Conservation (phyloP, 35 echinoderm and acorn worm species). For the Acanthaster planci region DNA sequence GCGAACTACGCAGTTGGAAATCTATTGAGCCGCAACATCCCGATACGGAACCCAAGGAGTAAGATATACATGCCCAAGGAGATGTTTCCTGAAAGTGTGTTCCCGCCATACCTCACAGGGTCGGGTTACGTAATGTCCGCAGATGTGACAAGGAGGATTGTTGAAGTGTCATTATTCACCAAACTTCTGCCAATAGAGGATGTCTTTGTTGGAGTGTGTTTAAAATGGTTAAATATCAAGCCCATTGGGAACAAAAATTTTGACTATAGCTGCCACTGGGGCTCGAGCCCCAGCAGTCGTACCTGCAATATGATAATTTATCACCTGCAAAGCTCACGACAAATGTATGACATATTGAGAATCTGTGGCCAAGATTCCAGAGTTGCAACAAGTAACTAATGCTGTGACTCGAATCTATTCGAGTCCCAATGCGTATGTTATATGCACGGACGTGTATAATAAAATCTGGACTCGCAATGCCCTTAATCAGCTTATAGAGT, state of each 20-base stretch:
- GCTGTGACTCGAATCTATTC: too few relatives aligned
- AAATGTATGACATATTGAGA: too few relatives aligned
- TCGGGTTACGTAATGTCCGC: conserved; percentile 69
- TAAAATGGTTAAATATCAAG: not conserved
- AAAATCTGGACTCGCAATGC: too few relatives aligned
- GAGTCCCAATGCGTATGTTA: too few relatives aligned
- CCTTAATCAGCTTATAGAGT: too few relatives aligned
- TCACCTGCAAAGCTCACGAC: too few relatives aligned
- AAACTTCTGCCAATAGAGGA: conserved; percentile 63
- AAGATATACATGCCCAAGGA: conserved; percentile 66
- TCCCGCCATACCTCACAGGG: conserved; percentile 70
- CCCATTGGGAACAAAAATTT: not conserved
- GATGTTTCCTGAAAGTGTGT: conserved; percentile 36
- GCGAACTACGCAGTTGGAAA: not conserved
- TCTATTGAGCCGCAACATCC: conserved; percentile 23
- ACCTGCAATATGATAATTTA: too few relatives aligned
- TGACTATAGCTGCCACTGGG: too few relatives aligned
- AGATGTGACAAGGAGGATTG: conserved; percentile 44
- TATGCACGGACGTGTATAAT: too few relatives aligned
- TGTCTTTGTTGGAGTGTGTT: conserved; percentile 45
- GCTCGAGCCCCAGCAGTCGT: too few relatives aligned
- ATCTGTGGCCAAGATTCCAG: too few relatives aligned
- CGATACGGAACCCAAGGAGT: conserved; percentile 5
- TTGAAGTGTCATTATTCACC: conserved; percentile 28
- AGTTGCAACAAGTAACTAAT: too few relatives aligned